Percentiles rank a stretch among this genome's conserved stretches.
Evolutionary conservation across 2,113 vertebrate species (phyloP).

Genomic region (Psittacara wagleri): DNA sequence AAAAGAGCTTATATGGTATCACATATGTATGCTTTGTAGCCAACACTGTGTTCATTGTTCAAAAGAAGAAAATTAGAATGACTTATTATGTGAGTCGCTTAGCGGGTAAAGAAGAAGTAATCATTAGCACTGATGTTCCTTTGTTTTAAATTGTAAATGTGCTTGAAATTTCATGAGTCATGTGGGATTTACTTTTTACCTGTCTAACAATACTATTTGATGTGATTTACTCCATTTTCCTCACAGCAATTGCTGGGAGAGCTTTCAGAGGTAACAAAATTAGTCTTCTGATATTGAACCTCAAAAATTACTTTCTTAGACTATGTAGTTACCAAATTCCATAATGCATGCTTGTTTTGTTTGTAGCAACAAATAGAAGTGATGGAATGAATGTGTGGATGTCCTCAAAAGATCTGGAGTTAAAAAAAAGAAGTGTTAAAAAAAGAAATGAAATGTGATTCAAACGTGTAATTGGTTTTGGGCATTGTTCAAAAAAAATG

Average conservation of each 20-base stretch:
- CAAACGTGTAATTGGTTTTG: neutral
- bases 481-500: neutral
- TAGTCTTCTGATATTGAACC: conserved; percentile 24
- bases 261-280: conserved; percentile 91
- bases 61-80: neutral
- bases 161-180: neutral
- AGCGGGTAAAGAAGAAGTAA: neutral
- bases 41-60: neutral
- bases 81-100: neutral
- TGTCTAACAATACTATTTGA: conserved; percentile 48
- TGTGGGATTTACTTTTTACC: neutral
- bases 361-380: neutral
- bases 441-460: neutral
- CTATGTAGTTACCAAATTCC: neutral
- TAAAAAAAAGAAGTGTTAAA: neutral
- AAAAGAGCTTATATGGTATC: neutral
- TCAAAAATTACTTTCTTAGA: neutral
- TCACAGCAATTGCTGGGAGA: conserved; percentile 94
- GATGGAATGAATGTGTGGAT: neutral
- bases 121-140: neutral
- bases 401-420: conserved; percentile 7
- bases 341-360: conserved; percentile 15
- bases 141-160: neutral
- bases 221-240: conserved; percentile 66
- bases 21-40: neutral